Conservation (phyloP, 2,113 vertebrate genomes). For the Brachypteracias leptosomus region DNA sequence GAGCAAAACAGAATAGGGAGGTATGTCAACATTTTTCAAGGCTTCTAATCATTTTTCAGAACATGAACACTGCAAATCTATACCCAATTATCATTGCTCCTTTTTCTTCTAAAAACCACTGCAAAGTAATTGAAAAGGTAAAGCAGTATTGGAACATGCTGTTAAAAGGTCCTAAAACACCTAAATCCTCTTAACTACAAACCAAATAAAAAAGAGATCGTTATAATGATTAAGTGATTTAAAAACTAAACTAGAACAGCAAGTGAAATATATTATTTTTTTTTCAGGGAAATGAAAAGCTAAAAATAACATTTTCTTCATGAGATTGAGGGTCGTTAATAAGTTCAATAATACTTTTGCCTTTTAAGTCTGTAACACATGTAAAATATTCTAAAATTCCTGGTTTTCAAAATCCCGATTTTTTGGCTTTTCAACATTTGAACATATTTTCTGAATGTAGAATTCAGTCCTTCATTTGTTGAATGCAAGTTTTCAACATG, state of each 20-base stretch:
- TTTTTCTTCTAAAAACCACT: neutral
- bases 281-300: neutral
- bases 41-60: neutral
- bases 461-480: neutral
- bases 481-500: neutral
- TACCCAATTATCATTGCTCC: neutral
- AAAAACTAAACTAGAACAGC: neutral
- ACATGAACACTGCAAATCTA: neutral
- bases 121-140: neutral
- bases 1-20: slow-evolving; percentile 27
- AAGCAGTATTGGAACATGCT: neutral
- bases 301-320: neutral
- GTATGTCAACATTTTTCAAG: slow-evolving; percentile 50
- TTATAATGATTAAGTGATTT: neutral
- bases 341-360: neutral
- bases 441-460: neutral
- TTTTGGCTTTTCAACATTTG: neutral
- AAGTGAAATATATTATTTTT: neutral
- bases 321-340: neutral
- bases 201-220: neutral
- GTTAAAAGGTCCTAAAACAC: neutral
- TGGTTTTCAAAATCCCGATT: neutral
- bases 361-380: neutral
- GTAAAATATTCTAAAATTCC: neutral
- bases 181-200: neutral